Evolutionary conservation across 2,113 vertebrate species (phyloP), one percentile per base, ranked within the genome.

Genomic region (Telmatochromis bifrenatus): DNA sequence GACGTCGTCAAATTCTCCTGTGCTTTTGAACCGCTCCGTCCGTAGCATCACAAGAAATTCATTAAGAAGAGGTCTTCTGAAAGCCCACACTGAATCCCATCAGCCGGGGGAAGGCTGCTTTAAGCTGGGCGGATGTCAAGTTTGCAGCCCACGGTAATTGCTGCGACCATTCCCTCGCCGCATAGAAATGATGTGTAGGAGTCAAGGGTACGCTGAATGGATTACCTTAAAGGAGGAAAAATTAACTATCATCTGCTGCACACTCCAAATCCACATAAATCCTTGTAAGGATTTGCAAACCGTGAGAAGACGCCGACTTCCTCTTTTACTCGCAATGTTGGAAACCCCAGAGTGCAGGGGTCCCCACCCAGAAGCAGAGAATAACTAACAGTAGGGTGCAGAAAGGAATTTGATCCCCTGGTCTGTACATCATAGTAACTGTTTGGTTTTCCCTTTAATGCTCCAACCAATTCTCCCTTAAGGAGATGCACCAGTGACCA

Each of bases 81-180:
- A 83, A 91, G 54, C 92, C 87, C 88, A 84, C 83, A 88, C 85
- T 79, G 83, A 91, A 92, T 92, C 87, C 91, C 90, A 54, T 89
- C 91, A 85, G 87, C 54, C 3, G 19, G 77, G 82, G 10, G 84
- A 84, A 93, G 89, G 70, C 84, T 60, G 85, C 88, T 84, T 88
- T 81, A 90, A 95, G 91, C 93, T 77, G 85, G 86, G 83, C 56
- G 58, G 82, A 93, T 95, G 94, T 95, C 91, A 92, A 88, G 85
- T 92, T 84, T 93, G 87, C 91, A 90, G 80, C 92, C 91, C 89
- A 85, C 93, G 37, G 83, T 92, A 94, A 95, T 94, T 93, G 87
- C 92, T 77, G 88, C 58, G 68, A 89, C 92, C 88, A 73, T 93
- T 95, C 88, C 90, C 92, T 89, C 15, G 39, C 81, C 62, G 75